Conservation (phyloP, 2,888 invertebrate genomes). For the Epinotia demarniana region DNA sequence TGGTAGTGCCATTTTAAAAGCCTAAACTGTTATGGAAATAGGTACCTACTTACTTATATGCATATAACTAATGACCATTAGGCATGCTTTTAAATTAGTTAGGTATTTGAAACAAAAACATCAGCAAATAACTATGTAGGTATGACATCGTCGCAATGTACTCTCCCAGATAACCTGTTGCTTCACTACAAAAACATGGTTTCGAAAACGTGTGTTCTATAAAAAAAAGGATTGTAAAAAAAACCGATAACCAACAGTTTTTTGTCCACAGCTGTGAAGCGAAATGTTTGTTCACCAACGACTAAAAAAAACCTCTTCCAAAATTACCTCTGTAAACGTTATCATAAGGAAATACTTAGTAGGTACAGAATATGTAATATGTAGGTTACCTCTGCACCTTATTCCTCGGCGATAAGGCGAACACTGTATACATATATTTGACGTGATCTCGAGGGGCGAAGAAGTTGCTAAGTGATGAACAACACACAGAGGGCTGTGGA, state of each 20-base stretch:
- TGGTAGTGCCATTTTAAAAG: slow-evolving; percentile 13
- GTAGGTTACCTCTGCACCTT: not conserved
- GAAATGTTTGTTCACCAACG: slow-evolving; percentile 7
- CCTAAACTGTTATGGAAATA: slow-evolving; percentile 1
- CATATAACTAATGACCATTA: too few species aligned
- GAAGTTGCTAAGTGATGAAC: slow-evolving; percentile 37
- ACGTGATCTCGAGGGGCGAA: slow-evolving; percentile 15
- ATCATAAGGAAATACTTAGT: not conserved
- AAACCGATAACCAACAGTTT: slow-evolving; percentile 18
- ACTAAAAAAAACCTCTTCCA: not conserved
- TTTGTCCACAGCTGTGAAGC: slow-evolving; percentile 16
- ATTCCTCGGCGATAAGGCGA: not conserved
- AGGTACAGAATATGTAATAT: too few species aligned
- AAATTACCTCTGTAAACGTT: not conserved
- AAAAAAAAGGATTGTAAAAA: not conserved
- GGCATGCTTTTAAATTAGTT: not conserved
- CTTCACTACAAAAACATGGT: not conserved
- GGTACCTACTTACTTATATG: not conserved
- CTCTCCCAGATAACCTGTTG: too few species aligned
- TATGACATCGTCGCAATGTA: not conserved
- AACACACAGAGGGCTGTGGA: slow-evolving; percentile 13
- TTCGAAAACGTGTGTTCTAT: slow-evolving; percentile 16
- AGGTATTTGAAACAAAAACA: not conserved
- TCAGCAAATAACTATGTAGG: not conserved
- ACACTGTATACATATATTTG: not conserved